A percentile compares a stretch with the other conserved stretches of the same genome.
These are phyloP conservation scores for Ctenodactylus gundi DNA, from an alignment of 2,113 vertebrate species.

Conservation along the genomic window DNA sequence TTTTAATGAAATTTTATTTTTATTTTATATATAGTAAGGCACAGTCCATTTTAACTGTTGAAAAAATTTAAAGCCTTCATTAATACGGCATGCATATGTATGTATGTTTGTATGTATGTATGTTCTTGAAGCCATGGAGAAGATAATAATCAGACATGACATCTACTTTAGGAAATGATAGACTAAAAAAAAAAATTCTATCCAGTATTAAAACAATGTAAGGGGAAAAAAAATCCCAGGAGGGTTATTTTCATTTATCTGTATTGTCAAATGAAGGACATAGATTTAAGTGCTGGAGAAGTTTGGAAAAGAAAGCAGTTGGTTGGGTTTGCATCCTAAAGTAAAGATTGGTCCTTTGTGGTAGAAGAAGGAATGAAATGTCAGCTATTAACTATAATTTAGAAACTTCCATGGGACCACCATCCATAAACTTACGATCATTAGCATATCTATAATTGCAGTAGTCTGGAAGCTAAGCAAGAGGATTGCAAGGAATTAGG, in stretches of 20 bases:
- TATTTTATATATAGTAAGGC: background rate
- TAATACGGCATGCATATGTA: background rate
- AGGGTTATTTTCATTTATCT: background rate
- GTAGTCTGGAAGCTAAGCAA: background rate
- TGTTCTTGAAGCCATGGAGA: background rate
- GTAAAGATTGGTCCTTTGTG: background rate
- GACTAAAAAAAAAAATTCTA: background rate
- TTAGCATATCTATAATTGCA: background rate
- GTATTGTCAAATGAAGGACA: background rate
- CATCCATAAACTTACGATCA: background rate
- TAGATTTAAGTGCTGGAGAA: background rate
- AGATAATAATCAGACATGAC: background rate
- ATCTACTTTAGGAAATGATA: background rate
- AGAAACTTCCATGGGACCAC: background rate
- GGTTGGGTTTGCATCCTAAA: background rate
- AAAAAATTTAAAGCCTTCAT: constrained; percentile 12
- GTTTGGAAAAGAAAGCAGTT: background rate
- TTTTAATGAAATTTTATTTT: background rate
- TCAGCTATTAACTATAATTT: background rate
- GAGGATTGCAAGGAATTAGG: background rate
- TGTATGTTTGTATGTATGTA: background rate
- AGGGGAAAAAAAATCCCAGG: background rate
- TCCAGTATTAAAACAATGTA: background rate
- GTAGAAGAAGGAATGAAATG: background rate
- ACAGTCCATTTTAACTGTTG: background rate